Evolutionary conservation across 1,140 invertebrate genomes (phyloP).

Genomic region (Sitophilus oryzae): DNA sequence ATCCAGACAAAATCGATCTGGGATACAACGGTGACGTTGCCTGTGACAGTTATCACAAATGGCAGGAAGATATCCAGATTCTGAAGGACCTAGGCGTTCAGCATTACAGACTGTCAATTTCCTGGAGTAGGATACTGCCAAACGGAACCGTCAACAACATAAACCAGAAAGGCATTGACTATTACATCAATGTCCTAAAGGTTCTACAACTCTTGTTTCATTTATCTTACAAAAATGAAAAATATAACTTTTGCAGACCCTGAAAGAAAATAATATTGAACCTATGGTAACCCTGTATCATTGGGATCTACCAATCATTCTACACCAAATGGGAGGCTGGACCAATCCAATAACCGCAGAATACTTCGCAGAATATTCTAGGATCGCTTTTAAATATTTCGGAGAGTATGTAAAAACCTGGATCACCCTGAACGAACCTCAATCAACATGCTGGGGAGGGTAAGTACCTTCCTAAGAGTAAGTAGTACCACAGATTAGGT

Average conservation of each 20-base stretch:
- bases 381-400: slow-evolving; percentile 22
- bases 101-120: slow-evolving; percentile 54
- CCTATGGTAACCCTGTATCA: slow-evolving; percentile 52
- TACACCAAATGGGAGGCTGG: slow-evolving; percentile 40
- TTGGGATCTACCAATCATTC: slow-evolving; percentile 36
- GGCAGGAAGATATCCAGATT: slow-evolving; percentile 50
- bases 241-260: slow-evolving; percentile 39
- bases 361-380: slow-evolving; percentile 41
- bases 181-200: slow-evolving; percentile 57
- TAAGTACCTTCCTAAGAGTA: slow-evolving; percentile 5
- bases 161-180: slow-evolving; percentile 55
- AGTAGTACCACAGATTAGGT: too few species aligned
- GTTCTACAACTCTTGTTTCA: background rate
- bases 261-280: slow-evolving; percentile 53
- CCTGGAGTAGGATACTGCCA: slow-evolving; percentile 50
- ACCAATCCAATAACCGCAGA: slow-evolving; percentile 26
- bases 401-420: slow-evolving; percentile 29
- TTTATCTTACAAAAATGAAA: background rate
- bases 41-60: slow-evolving; percentile 55
- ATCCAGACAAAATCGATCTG: slow-evolving; percentile 49
- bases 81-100: slow-evolving; percentile 47
- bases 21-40: slow-evolving; percentile 51
- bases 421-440: slow-evolving; percentile 42
- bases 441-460: slow-evolving; percentile 16
- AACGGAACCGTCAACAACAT: slow-evolving; percentile 43